Evolutionary conservation across 2,797 vertebrate species (phyloP).

Genomic region (Vespertilio murinus): DNA sequence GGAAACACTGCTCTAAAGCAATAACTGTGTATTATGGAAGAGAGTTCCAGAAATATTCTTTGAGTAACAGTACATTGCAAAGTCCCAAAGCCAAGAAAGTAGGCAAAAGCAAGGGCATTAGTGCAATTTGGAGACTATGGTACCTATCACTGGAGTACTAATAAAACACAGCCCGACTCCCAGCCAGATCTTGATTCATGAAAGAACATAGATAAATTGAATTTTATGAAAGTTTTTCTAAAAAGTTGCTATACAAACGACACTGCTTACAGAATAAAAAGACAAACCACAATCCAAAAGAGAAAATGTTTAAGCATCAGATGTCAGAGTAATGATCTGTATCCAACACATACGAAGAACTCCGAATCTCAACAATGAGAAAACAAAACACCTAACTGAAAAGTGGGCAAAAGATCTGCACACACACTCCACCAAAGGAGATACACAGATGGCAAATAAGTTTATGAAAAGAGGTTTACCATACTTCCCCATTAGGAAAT

Average conservation of each 20-base stretch:
- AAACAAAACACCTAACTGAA: neutral
- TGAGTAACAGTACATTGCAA: neutral
- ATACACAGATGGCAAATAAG: neutral
- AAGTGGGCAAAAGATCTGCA: neutral
- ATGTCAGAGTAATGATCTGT: neutral
- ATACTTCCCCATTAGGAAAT: neutral
- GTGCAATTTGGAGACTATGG: neutral
- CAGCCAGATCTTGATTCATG: neutral
- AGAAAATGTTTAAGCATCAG: neutral
- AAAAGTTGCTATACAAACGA: neutral
- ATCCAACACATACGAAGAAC: neutral
- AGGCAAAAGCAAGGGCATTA: neutral
- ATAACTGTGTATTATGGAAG: neutral
- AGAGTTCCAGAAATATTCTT: neutral
- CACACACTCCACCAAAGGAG: neutral
- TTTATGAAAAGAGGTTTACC: neutral
- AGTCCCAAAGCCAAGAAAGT: neutral
- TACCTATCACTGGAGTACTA: neutral
- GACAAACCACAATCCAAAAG: neutral
- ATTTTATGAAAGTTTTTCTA: neutral
- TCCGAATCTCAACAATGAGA: neutral
- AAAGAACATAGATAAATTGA: neutral
- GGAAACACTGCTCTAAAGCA: too few relatives aligned
- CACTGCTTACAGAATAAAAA: neutral
- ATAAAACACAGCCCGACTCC: neutral